phyloP scores from a whole-genome alignment of 2,888 invertebrate species.

The Unio delphinus region DNA sequence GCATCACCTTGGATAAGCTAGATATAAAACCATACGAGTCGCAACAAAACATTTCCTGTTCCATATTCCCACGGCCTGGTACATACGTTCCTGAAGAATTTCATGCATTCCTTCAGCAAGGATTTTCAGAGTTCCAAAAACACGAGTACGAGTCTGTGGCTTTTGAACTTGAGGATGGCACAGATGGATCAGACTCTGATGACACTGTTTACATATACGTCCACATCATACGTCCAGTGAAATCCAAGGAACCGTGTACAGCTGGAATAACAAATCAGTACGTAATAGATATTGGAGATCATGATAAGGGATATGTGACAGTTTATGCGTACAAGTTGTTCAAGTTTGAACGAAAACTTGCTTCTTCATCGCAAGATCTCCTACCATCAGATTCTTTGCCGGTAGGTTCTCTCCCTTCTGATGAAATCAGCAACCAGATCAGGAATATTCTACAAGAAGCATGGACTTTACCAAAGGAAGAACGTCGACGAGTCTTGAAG shows the following conservation, averaged over 20 bases:
- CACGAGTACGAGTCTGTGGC: slow-evolving; percentile 22
- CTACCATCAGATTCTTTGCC: no score
- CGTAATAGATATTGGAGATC: no score
- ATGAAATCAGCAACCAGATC: no score
- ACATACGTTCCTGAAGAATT: slow-evolving; percentile 25
- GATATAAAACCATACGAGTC: slow-evolving; percentile 1
- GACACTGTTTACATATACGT: slow-evolving; percentile 21
- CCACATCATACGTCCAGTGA: slow-evolving; percentile 5
- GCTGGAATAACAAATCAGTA: background rate
- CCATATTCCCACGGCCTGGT: slow-evolving; percentile 26
- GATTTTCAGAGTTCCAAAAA: slow-evolving; percentile 19
- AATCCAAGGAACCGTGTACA: background rate
- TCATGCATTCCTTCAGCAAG: slow-evolving; percentile 32
- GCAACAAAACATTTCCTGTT: background rate
- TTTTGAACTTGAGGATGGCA: slow-evolving; percentile 12
- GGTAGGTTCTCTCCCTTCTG: no score
- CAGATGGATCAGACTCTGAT: background rate
- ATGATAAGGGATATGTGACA: no score
- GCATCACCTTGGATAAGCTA: slow-evolving; percentile 3
- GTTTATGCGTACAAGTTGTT: background rate
- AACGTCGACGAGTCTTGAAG: no score
- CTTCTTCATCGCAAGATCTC: no score
- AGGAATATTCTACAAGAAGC: no score
- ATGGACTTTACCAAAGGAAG: no score
- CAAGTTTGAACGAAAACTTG: background rate